phyloP scores from a whole-genome alignment of 1,140 invertebrate genomes.

The Psilanteris sp. region DNA sequence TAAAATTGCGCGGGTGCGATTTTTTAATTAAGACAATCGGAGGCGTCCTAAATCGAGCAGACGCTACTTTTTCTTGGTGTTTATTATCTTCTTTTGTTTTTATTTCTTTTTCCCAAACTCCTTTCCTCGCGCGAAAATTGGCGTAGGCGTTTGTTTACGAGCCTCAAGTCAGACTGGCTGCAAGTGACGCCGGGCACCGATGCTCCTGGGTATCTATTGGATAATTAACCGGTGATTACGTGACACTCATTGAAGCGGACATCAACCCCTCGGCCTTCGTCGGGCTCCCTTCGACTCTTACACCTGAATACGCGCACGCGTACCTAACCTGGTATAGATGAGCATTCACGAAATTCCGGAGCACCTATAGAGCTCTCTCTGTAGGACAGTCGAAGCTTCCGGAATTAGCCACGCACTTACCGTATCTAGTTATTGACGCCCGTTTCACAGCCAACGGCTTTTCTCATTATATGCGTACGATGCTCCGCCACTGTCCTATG shows the following conservation, averaged over 20 bases:
- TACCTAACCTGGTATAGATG: constrained; percentile 18
- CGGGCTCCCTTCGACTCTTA: constrained; percentile 59
- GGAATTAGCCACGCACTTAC: constrained; percentile 70
- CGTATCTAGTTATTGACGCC: constrained; percentile 77
- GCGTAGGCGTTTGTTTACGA: no score
- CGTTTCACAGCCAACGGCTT: constrained; percentile 69
- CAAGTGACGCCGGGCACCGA: constrained; percentile 66
- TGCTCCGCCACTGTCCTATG: constrained; percentile 33
- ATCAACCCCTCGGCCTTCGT: constrained; percentile 71
- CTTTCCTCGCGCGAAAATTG: no score
- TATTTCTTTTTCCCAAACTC: no score
- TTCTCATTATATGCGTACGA: constrained; percentile 56
- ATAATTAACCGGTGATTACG: constrained; percentile 80
- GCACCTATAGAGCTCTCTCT: constrained; percentile 28
- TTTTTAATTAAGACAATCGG: no score
- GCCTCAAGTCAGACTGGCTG: constrained; percentile 27
- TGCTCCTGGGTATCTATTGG: constrained; percentile 76
- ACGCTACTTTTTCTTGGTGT: no score
- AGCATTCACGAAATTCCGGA: constrained; percentile 44
- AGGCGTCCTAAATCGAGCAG: no score
- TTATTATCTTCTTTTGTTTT: no score
- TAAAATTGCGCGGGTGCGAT: no score
- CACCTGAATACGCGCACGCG: constrained; percentile 17
- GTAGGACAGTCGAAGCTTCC: constrained; percentile 28
- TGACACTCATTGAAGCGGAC: constrained; percentile 76